phyloP scores from a whole-genome alignment of 2,113 vertebrate genomes.

The Hiodon alosoides region DNA sequence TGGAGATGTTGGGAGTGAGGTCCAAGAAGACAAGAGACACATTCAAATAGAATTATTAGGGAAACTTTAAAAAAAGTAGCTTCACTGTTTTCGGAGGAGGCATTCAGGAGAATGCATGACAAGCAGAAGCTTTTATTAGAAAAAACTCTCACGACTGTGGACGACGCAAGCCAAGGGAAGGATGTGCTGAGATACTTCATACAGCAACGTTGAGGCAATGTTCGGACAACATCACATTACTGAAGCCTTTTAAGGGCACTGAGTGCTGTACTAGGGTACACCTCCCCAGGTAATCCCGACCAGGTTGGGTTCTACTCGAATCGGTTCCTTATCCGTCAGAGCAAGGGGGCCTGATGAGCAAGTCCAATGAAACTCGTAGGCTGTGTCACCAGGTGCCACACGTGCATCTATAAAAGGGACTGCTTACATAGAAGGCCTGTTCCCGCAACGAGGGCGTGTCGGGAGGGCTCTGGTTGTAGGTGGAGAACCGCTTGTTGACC shows the following conservation, averaged over 20 bases:
- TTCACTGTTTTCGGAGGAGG: background rate
- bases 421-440: slow-evolving; percentile 96
- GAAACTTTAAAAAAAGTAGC: background rate
- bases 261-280: too few species aligned
- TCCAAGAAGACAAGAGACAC: slow-evolving; percentile 2
- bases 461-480: slow-evolving; percentile 88
- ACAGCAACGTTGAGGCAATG: too few species aligned
- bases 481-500: slow-evolving; percentile 87
- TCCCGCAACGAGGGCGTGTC: slow-evolving; percentile 88
- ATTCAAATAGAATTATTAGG: background rate
- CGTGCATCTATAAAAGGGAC: background rate
- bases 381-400: background rate
- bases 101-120: background rate
- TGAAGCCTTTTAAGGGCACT: too few species aligned
- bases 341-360: too few species aligned
- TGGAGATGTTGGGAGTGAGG: background rate
- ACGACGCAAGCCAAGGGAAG: too few species aligned
- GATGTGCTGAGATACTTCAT: too few species aligned
- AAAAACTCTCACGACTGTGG: too few species aligned
- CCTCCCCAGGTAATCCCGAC: too few species aligned
- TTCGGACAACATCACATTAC: too few species aligned
- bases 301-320: too few species aligned
- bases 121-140: background rate
- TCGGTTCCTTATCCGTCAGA: too few species aligned
- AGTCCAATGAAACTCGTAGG: too few species aligned